Evolutionary conservation across 2,113 vertebrate species (phyloP).

Genomic region (Sapajus apella): DNA sequence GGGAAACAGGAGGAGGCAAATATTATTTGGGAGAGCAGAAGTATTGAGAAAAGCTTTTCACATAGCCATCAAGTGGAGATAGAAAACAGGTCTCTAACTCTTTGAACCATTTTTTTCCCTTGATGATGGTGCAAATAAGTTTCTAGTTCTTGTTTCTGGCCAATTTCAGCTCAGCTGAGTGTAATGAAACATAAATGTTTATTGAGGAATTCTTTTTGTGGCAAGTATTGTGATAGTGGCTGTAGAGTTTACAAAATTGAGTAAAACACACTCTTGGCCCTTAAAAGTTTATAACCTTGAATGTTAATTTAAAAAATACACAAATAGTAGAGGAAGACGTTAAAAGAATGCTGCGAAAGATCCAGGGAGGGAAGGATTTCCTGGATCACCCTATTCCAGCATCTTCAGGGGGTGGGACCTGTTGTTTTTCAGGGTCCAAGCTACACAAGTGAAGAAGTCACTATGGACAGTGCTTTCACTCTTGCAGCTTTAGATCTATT

Average conservation of each 20-base stretch:
- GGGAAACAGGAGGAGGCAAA: neutral
- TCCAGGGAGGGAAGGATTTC: neutral
- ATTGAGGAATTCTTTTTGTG: neutral
- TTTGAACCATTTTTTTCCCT: neutral
- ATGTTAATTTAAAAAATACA: neutral
- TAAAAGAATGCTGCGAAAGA: neutral
- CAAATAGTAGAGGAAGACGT: neutral
- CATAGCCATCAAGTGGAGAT: neutral
- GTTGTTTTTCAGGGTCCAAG: neutral
- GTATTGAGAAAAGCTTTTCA: neutral
- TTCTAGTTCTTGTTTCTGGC: neutral
- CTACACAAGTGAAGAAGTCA: neutral
- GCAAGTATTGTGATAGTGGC: neutral
- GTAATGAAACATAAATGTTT: neutral
- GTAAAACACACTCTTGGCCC: neutral
- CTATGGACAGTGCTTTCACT: neutral
- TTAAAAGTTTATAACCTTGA: neutral
- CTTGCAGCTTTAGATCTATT: neutral
- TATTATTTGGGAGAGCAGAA: neutral
- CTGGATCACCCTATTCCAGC: neutral
- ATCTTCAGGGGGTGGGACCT: neutral
- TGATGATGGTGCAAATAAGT: neutral
- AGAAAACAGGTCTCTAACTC: neutral
- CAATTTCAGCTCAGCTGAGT: neutral
- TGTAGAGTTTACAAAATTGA: neutral